phyloP scores from a whole-genome alignment of 2,113 vertebrate genomes.

The Scomber scombrus region DNA sequence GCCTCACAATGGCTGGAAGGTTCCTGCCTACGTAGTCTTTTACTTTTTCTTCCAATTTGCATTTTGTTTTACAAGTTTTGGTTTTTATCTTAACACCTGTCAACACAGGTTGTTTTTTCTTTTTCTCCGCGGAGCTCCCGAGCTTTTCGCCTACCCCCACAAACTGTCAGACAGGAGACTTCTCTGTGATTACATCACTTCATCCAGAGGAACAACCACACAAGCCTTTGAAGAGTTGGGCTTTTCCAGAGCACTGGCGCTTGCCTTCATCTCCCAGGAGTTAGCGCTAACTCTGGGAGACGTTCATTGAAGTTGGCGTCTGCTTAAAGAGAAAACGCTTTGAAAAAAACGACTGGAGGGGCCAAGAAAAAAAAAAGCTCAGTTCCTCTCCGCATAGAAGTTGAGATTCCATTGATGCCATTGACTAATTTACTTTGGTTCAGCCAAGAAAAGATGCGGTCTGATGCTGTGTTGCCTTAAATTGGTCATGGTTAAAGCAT shows the following conservation, averaged over 20 bases:
- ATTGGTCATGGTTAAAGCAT: not conserved
- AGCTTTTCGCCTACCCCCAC: conserved; percentile 27
- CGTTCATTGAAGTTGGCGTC: conserved; percentile 72
- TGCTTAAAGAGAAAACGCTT: conserved; percentile 54
- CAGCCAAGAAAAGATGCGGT: conserved; percentile 8
- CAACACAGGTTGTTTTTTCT: conserved; percentile 13
- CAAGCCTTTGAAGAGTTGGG: conserved; percentile 68
- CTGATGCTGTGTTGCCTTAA: conserved; percentile 18
- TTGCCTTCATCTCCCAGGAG: conserved; percentile 72
- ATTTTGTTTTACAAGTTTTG: conserved; percentile 48
- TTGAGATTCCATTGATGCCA: conserved; percentile 58
- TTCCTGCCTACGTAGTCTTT: conserved; percentile 9
- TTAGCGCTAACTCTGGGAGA: conserved; percentile 66
- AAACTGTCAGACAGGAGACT: conserved; percentile 61
- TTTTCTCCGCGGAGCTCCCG: conserved; percentile 16
- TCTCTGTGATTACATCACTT: conserved; percentile 75
- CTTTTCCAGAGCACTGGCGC: conserved; percentile 64
- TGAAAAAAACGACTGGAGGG: conserved; percentile 59
- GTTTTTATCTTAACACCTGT: conserved; percentile 45
- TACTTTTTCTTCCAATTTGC: conserved; percentile 38
- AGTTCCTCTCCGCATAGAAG: conserved; percentile 28
- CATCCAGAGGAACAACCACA: conserved; percentile 67
- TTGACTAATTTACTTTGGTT: conserved; percentile 42
- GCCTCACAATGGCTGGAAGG: not conserved
- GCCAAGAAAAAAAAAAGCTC: conserved; percentile 49